phyloP scores from a whole-genome alignment of 2,113 vertebrate species.

The Crotalus horridus region DNA sequence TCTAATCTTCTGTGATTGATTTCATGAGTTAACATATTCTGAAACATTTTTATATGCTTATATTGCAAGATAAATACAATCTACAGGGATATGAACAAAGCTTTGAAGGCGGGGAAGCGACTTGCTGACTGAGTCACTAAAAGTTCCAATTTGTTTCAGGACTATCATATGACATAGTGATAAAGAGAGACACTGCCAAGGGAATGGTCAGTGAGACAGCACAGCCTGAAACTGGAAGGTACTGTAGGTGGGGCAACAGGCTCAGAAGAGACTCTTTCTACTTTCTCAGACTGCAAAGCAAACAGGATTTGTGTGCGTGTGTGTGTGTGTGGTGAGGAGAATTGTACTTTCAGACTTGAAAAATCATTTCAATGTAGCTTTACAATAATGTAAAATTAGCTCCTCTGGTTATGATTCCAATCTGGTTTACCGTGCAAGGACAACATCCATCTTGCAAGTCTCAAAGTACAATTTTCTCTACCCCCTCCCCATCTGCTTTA shows the following conservation, averaged over 20 bases:
- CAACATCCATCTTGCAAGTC: not conserved
- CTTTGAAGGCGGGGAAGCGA: constrained; percentile 15
- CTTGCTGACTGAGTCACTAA: constrained; percentile 56
- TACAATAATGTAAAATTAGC: not conserved
- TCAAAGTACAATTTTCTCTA: not conserved
- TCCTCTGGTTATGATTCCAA: not conserved
- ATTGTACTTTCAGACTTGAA: not conserved
- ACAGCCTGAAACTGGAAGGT: not conserved
- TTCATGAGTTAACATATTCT: not conserved
- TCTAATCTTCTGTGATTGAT: not conserved
- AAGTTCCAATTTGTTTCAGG: constrained; percentile 49
- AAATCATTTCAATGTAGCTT: not conserved
- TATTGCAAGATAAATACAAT: not conserved
- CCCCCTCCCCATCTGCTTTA: not conserved
- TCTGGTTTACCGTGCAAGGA: not conserved
- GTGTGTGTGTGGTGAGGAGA: not conserved
- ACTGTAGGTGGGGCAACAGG: not conserved
- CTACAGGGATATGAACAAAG: constrained; percentile 19
- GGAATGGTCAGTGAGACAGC: not conserved
- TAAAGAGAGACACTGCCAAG: not conserved
- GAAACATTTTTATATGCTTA: not conserved
- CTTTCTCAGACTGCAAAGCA: not conserved
- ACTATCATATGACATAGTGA: constrained; percentile 14
- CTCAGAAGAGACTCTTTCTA: not conserved
- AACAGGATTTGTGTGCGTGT: not conserved